A percentile compares a stretch with the other conserved stretches of the same genome.
Conservation (phyloP, 2,113 vertebrate genomes). For the Phylloscopus trochiloides region DNA sequence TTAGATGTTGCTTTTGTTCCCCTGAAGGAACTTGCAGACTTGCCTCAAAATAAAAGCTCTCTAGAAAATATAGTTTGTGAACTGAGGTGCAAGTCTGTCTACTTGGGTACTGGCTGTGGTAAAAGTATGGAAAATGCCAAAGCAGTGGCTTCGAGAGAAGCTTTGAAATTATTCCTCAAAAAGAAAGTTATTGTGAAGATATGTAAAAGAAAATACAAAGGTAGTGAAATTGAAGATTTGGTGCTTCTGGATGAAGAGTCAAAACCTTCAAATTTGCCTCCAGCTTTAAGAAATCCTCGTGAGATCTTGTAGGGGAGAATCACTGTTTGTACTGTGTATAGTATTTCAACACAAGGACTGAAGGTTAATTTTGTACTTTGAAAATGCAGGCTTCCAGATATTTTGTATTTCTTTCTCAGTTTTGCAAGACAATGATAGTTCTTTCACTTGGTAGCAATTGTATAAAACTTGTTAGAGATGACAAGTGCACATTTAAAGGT, state of each 20-base stretch:
- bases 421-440: constrained; percentile 77
- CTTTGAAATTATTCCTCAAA: constrained; percentile 93
- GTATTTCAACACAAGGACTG: constrained; percentile 64
- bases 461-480: constrained; percentile 73
- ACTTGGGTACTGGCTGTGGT: constrained; percentile 95
- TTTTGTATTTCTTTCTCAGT: constrained; percentile 82
- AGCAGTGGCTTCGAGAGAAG: constrained; percentile 94
- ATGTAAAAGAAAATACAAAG: constrained; percentile 87
- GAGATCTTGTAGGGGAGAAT: constrained; percentile 70
- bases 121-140: constrained; percentile 89
- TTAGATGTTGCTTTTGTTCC: constrained; percentile 92
- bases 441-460: constrained; percentile 72
- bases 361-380: constrained; percentile 74
- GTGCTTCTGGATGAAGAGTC: constrained; percentile 90
- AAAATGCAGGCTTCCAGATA: constrained; percentile 73
- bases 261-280: constrained; percentile 87
- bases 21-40: constrained; percentile 90
- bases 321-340: constrained; percentile 42
- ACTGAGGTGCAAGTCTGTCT: constrained; percentile 91
- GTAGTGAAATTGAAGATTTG: constrained; percentile 91
- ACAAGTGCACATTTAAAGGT: constrained; percentile 69
- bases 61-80: constrained; percentile 96
- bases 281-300: constrained; percentile 90
- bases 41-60: constrained; percentile 89
- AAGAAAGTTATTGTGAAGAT: constrained; percentile 93